Evolutionary conservation across 37 sponge, comb jelly and placozoan genomes (phyloP).

Genomic region (Cliona cf. orientalis): DNA sequence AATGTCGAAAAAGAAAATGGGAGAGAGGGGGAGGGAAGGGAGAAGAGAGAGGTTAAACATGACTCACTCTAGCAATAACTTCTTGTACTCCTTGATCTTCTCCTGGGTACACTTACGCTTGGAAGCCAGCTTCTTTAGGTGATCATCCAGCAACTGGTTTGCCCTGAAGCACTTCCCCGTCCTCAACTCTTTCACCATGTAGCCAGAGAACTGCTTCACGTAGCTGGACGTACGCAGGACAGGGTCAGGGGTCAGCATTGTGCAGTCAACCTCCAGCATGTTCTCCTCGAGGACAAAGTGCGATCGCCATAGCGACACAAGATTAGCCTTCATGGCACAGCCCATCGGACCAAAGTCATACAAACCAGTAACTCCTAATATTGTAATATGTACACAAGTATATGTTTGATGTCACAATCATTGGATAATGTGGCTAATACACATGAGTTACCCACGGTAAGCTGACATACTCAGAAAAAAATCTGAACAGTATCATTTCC

Average conservation of each 20-base stretch:
- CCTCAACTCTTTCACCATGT: constrained; percentile 93
- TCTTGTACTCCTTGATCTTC: constrained; percentile 71
- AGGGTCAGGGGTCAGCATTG: constrained; percentile 85
- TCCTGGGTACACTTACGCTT: constrained; percentile 70
- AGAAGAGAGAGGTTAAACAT: no score
- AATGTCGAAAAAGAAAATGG: no score
- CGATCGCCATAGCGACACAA: constrained; percentile 87
- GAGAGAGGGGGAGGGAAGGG: no score
- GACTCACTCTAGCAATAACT: no score
- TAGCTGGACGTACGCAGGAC: constrained; percentile 94
- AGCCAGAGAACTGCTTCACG: constrained; percentile 90
- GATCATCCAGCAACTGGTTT: constrained; percentile 86
- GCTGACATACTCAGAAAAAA: no score
- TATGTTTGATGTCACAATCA: no score
- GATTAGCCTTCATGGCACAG: constrained; percentile 92
- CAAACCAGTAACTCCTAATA: constrained; percentile 87
- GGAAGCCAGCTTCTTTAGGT: constrained; percentile 64
- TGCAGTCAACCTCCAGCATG: constrained; percentile 91
- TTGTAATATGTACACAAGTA: no score
- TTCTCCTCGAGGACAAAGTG: constrained; percentile 97
- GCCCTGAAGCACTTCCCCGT: constrained; percentile 97
- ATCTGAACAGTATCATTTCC: no score
- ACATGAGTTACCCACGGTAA: no score
- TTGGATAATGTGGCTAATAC: no score
- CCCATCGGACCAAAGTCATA: constrained; percentile 98